phyloP scores from a whole-genome alignment of 2,888 invertebrate genomes.

The Sarcophaga rosellei region DNA sequence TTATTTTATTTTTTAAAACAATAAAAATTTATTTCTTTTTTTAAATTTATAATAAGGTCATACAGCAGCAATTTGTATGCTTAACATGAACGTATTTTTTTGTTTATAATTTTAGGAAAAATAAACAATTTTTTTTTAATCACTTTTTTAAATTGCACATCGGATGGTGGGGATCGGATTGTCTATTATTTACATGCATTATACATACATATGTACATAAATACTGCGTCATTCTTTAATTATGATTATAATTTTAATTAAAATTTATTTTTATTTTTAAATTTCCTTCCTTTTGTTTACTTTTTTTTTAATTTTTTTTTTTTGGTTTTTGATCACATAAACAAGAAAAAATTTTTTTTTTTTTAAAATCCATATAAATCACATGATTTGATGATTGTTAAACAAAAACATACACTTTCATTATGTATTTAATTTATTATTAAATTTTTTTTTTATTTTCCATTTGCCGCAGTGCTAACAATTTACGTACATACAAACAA shows the following conservation, averaged over 20 bases:
- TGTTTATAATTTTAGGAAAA: too few species aligned
- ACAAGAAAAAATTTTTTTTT: background rate
- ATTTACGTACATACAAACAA: background rate
- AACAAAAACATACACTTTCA: slow-evolving; percentile 11
- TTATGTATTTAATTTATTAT: slow-evolving; percentile 16
- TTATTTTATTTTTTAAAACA: slow-evolving; percentile 25
- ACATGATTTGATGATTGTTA: slow-evolving; percentile 14
- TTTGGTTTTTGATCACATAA: background rate
- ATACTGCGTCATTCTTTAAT: background rate
- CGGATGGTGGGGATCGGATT: background rate
- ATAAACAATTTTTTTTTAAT: background rate
- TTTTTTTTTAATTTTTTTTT: slow-evolving; percentile 16
- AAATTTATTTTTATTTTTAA: slow-evolving; percentile 1
- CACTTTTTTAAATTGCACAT: slow-evolving; percentile 22
- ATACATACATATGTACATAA: background rate
- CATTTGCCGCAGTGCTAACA: background rate
- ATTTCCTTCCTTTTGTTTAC: background rate
- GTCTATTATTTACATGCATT: background rate
- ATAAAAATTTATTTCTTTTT: slow-evolving; percentile 24
- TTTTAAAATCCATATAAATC: background rate
- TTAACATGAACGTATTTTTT: background rate
- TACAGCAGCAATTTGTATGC: background rate
- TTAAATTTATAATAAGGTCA: background rate
- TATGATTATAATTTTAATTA: background rate
- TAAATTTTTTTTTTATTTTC: background rate